Conservation (phyloP, 64 coral and sea anemone species). For the Cladopsammia gracilis region DNA sequence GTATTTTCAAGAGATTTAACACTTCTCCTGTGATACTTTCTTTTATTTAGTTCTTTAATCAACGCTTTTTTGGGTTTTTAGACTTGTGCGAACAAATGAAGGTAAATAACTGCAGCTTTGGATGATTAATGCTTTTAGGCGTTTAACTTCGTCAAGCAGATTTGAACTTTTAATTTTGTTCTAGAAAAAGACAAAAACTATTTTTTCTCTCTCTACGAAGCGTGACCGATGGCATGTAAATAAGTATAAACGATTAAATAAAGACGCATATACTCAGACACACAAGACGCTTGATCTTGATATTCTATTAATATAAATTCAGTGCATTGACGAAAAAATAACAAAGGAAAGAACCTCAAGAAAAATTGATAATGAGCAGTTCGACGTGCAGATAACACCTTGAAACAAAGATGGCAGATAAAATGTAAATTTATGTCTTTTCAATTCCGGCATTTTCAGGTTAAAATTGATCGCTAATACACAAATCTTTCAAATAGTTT, state of each 20-base stretch:
- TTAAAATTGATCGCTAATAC: not conserved
- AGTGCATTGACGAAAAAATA: not conserved
- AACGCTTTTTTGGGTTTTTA: too few species aligned
- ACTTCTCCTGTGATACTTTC: too few species aligned
- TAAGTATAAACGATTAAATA: not conserved
- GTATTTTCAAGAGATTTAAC: too few species aligned
- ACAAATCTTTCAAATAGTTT: not conserved
- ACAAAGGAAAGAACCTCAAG: not conserved
- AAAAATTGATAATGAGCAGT: not conserved
- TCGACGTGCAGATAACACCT: not conserved
- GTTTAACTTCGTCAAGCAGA: too few species aligned
- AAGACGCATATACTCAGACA: not conserved
- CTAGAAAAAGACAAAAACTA: too few species aligned
- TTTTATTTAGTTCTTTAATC: too few species aligned
- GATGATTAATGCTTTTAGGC: too few species aligned
- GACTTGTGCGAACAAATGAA: too few species aligned
- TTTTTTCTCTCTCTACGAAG: not conserved
- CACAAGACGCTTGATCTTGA: too few species aligned
- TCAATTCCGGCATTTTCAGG: not conserved
- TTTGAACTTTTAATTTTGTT: too few species aligned
- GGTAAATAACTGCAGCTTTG: too few species aligned
- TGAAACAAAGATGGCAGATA: not conserved
- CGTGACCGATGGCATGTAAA: slow-evolving; percentile 16
- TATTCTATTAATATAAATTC: not conserved
- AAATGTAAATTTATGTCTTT: too few species aligned